phyloP scores from a whole-genome alignment of 30 jellyfish, hydroid and myxozoan genomes.

The Aurelia sp. region DNA sequence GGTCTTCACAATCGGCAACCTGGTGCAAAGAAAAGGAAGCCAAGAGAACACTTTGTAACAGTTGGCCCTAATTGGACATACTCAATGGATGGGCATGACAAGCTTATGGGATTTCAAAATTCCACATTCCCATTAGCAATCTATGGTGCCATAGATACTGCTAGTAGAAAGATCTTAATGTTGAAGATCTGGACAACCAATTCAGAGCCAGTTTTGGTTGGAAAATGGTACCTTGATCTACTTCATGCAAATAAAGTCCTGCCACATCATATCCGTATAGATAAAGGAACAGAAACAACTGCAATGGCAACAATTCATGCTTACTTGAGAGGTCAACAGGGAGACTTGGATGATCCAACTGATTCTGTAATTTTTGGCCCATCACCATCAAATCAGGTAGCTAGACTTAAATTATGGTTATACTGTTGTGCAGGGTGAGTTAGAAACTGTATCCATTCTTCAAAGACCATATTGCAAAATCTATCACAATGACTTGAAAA shows the following conservation, averaged over 20 bases:
- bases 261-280: constrained; percentile 26
- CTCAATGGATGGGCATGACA: constrained; percentile 74
- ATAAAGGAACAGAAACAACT: constrained; percentile 69
- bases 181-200: constrained; percentile 10
- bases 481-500: too few species aligned
- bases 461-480: too few species aligned
- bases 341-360: constrained; percentile 31
- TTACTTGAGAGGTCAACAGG: constrained; percentile 25
- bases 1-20: constrained; percentile 20
- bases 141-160: constrained; percentile 71
- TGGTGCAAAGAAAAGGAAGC: constrained; percentile 13
- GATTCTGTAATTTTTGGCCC: constrained; percentile 69
- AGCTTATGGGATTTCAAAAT: constrained; percentile 73
- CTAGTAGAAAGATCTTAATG: constrained; percentile 52
- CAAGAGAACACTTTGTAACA: constrained; percentile 32
- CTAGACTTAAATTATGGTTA: too few species aligned
- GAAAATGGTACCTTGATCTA: constrained; percentile 67
- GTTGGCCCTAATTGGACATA: constrained; percentile 38
- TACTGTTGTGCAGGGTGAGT: too few species aligned
- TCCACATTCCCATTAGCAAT: constrained; percentile 69
- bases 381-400: constrained; percentile 65
- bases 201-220: constrained; percentile 62
- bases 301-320: constrained; percentile 60
- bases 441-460: too few species aligned
- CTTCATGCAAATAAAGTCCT: constrained; percentile 20